Base-by-base conservation (phyloP, 2,113 vertebrate genomes). In the Anolis sagrei region DNA sequence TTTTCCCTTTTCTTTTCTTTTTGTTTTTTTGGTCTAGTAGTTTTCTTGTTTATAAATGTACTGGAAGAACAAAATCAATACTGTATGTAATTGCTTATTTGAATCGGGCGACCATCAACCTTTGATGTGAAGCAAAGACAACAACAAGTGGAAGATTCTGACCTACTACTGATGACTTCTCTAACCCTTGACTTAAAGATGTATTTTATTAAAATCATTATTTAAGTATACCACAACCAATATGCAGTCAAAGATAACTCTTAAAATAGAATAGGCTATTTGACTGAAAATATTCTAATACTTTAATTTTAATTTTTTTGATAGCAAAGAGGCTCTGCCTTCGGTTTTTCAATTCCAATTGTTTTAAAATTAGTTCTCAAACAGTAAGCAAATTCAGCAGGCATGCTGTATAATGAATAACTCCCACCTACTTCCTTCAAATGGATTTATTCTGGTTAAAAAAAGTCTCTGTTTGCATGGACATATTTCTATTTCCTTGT, bases 141-240 rank as follows among this genome's bases (percentile, higher is more conserved):
- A n/a, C 68, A 92, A 90, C 91, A 85, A 90, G 87, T 93, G 94
- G 94, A 95, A 92, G 93, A 95, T 93, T 96, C 94, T 96, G 95
- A 94, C 95, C 96, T 97, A 97, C 96, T 97, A 97, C 97, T 97
- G 97, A 97, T 96, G 93, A 95, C 95, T 97, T 95, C 95, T 95
- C 96, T 95, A 95, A 96, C 91, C 94, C 96, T 96, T 95, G 95
- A 95, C 93, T 94, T 97, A 96, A 97, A 97, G 95, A 96, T 97
- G 94, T 97, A 96, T 97, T 97, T 97, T 97, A 96, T 96, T 97
- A 96, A 96, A 96, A 93, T 90, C 94, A 94, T 97, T 97, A 97
- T 96, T 97, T 97, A 97, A 97, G 93, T 96, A 90, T 97, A 97
- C 94, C 90, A 93, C 95, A 94, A 94, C 93, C 95, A 96, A 95